Base-by-base conservation (phyloP, 2,888 invertebrate genomes). In the Podotricha telesiphe region DNA sequence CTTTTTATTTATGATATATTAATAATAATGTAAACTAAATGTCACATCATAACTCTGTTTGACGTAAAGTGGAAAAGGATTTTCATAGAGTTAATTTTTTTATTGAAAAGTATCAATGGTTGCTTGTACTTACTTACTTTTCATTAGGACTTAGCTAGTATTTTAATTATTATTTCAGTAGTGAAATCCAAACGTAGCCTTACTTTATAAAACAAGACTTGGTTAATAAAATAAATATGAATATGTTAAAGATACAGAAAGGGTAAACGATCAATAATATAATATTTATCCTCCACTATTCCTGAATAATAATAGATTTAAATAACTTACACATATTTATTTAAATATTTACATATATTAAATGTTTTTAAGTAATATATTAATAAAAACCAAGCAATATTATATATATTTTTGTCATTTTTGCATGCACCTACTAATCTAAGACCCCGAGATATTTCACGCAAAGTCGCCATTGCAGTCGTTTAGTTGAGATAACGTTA, bases 401-500 rank as follows among this genome's bases (percentile, higher is more conserved):
- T 42, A 58, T 58, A 20, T 5, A 11, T 40, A 8, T 58, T 15
- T 22, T 45, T 59, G 45, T 59, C 22, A n/a, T 45, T 59, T 22
- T 45, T 59, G 22, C 8, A n/a, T 7, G 42, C 22, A 28, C n/a
- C 11, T n/a, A 55, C 61, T 28, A 55, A 22, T 34, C 22, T 20
- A 34, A 50, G 65, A 40, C 65, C 34, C 62, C 45, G 11, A 63
- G 75, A 77, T 73, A 76, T 73, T 78, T 75, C 74, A 74, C 73
- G 72, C 67, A 71, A 76, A 74, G 72, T 73, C 75, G 78, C 77
- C 78, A 76, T 77, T 75, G 42, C 56, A 42, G 68, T 66, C 72
- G 69, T 69, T 67, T 67, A 20, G 48, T 58, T 48, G 50, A 72
- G 91, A 91, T 92, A 92, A 89, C 87, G 86, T 87, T 91, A 92